Conservation (phyloP, 1,140 invertebrate genomes). For the Aleiodes sp. region DNA sequence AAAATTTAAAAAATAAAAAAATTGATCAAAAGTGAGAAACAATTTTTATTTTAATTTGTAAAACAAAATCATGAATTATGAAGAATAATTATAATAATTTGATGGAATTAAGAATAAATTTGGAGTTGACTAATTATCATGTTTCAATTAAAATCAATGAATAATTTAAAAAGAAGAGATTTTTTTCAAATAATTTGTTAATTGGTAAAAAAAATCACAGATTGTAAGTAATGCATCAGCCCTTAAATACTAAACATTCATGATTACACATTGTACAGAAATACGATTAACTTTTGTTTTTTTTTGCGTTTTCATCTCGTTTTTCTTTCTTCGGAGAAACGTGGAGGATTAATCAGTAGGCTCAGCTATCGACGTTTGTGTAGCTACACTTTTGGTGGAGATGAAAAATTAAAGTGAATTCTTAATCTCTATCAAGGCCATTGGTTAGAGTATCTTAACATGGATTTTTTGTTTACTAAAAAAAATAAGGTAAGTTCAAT, state of each 20-base stretch:
- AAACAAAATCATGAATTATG: neutral
- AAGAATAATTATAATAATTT: neutral
- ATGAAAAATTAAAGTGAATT: no score
- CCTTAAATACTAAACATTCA: constrained; percentile 31
- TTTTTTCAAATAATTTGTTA: constrained; percentile 9
- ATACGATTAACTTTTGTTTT: constrained; percentile 7
- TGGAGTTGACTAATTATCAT: no score
- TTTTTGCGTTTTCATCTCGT: no score
- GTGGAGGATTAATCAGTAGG: neutral
- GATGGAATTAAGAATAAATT: neutral
- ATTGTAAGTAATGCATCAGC: constrained; percentile 34
- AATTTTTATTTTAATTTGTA: neutral
- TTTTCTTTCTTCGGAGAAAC: neutral
- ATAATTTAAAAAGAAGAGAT: constrained; percentile 23
- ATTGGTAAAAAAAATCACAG: constrained; percentile 34
- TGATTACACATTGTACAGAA: constrained; percentile 20
- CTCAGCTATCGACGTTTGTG: constrained; percentile 1
- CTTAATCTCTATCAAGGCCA: neutral
- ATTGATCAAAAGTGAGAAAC: no score
- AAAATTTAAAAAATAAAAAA: neutral
- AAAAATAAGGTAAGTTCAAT: no score
- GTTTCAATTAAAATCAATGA: neutral
- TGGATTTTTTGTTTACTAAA: no score
- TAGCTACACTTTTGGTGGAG: no score
- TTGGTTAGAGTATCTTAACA: no score